Evolutionary conservation across 2,797 vertebrate genomes (phyloP), one percentile per base, ranked within the genome.

Genomic region (Microchirus variegatus): DNA sequence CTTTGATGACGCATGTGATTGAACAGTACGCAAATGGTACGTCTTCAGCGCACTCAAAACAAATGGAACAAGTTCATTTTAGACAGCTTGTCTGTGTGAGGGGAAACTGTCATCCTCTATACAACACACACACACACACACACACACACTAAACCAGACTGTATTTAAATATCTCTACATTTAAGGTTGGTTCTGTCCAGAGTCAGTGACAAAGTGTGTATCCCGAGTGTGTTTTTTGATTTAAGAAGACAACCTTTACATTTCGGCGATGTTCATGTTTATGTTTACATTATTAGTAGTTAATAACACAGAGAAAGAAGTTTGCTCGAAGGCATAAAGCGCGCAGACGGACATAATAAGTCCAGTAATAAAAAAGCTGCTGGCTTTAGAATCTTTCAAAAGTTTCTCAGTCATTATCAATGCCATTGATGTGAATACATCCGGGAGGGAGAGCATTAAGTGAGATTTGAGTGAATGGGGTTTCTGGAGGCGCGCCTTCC

Each of bases 401-500:
- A 4, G 0, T 10, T 12, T 3, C 14, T n/a, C 9, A 1, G 0
- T 26, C 7, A 4, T 36, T 37, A 5, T 42, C 2, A 26, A 15
- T n/a, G 2, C 5, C 1, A 6, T 0, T 5, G 3, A n/a, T 5
- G 1, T 6, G 0, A 9, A 5, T 45, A 12, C 37, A 16, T 55
- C 4, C 4, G 0, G n/a, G 8, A 16, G 10, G 36, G 4, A 18
- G n/a, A 10, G 14, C 1, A 3, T 59, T 49, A 44, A 62, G 6
- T 35, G 18, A 2, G 12, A 41, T 19, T 3, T 62, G 69, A 72
- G 1, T 63, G 31, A 67, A 55, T 58, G 31, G 15, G 36, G 22
- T 42, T 57, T 11, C 1, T 10, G 11, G 18, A 18, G 40, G 53
- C 19, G 52, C 52, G 55, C 58, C 46, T 31, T 22, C 18, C 18